These are phyloP conservation scores for Frieseomelitta varia DNA, from an alignment of 1,140 invertebrate genomes.

Conservation along the genomic window DNA sequence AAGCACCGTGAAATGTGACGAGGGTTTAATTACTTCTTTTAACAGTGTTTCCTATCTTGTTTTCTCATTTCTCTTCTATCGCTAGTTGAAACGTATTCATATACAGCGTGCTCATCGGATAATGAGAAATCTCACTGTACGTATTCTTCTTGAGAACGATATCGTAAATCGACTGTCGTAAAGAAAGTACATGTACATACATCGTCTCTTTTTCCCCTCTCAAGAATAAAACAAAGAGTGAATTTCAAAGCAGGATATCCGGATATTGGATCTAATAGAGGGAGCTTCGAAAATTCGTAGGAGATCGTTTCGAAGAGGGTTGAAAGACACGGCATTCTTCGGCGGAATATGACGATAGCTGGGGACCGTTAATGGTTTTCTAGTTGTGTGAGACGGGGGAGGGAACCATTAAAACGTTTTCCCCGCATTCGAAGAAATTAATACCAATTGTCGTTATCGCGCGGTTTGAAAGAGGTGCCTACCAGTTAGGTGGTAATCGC, in stretches of 20 bases:
- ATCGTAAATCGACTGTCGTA: not conserved
- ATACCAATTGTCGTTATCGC: conserved; percentile 73
- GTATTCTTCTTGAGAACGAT: not conserved
- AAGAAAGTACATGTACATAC: not conserved
- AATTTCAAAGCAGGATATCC: not conserved
- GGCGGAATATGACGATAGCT: not conserved
- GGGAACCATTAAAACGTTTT: conserved; percentile 70
- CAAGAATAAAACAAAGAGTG: not conserved
- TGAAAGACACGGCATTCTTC: conserved; percentile 37
- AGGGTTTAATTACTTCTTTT: conserved; percentile 38
- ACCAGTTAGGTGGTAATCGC: conserved; percentile 1
- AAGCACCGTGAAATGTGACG: not conserved
- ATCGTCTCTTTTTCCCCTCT: not conserved
- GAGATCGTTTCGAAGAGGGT: not conserved
- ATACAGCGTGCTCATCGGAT: not conserved
- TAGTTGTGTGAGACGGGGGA: conserved; percentile 59
- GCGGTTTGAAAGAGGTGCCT: conserved; percentile 45
- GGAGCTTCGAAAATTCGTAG: not conserved
- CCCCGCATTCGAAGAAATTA: conserved; percentile 72
- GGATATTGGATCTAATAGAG: no score
- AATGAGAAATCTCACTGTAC: not conserved
- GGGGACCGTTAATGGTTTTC: conserved; percentile 72
- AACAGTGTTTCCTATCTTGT: not conserved
- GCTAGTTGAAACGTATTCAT: rapidly evolving
- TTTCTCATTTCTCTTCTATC: not conserved